These are phyloP conservation scores for Ectobius pallidus DNA, from an alignment of 2,888 invertebrate species.

Conservation along the genomic window DNA sequence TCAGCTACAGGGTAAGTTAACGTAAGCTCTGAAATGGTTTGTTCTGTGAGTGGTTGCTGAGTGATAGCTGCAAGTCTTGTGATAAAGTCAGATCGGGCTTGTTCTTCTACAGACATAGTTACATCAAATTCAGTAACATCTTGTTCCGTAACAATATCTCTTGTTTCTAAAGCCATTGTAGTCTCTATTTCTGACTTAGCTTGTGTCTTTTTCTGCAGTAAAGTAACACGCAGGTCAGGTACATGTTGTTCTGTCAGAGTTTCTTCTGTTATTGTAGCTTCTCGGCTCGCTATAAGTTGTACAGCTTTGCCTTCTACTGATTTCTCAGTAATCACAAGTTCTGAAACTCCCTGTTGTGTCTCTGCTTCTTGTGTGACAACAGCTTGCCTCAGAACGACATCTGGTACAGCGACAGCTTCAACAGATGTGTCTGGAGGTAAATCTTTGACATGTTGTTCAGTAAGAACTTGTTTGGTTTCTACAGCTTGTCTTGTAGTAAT, in stretches of 20 bases:
- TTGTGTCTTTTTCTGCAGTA: constrained; percentile 20
- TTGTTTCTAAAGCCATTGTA: constrained; percentile 15
- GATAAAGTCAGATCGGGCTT: constrained; percentile 20
- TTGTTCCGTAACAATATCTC: neutral
- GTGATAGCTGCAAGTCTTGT: constrained; percentile 28
- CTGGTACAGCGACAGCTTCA: constrained; percentile 13
- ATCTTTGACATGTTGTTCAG: constrained; percentile 28
- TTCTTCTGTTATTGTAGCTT: constrained; percentile 33
- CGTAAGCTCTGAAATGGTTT: constrained; percentile 7
- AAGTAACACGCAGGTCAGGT: neutral
- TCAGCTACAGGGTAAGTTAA: no score
- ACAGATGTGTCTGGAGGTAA: constrained; percentile 6
- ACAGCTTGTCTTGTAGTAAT: neutral
- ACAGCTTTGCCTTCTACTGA: constrained; percentile 20
- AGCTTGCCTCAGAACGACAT: constrained; percentile 19
- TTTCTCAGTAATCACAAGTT: constrained; percentile 9
- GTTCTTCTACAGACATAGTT: neutral
- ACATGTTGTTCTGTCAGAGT: constrained; percentile 4
- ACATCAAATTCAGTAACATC: neutral
- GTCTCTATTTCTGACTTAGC: constrained; percentile 25
- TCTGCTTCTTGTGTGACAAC: constrained; percentile 31
- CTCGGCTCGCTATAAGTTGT: constrained; percentile 12
- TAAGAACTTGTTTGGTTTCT: constrained; percentile 22
- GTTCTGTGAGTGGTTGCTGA: constrained; percentile 27
- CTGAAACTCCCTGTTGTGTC: constrained; percentile 25